phyloP scores from a whole-genome alignment of 2,113 vertebrate species.

The Cygnus atratus region DNA sequence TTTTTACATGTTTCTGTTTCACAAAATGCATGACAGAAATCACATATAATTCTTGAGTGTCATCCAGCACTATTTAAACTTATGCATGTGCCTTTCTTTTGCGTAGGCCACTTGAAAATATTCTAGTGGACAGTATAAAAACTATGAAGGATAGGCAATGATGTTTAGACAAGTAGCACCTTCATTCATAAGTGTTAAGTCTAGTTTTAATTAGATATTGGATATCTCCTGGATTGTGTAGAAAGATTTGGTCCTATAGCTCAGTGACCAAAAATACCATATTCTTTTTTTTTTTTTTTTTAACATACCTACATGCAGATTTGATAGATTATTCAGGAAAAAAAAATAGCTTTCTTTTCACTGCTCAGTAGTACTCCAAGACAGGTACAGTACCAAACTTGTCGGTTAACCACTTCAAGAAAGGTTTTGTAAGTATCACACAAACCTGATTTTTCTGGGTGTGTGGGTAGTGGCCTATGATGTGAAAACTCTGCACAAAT shows the following conservation, averaged over 20 bases:
- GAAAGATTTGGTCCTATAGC: neutral
- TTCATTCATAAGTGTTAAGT: neutral
- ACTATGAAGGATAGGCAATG: neutral
- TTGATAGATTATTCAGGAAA: neutral
- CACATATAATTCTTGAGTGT: neutral
- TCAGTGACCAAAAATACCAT: neutral
- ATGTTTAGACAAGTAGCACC: neutral
- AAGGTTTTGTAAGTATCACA: neutral
- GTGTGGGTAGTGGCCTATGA: neutral
- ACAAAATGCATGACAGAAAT: slow-evolving; percentile 18
- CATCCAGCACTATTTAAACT: neutral
- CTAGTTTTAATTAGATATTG: neutral
- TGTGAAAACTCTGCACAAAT: neutral
- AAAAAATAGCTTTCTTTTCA: neutral
- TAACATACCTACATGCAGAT: neutral
- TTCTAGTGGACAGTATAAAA: neutral
- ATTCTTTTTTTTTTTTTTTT: neutral
- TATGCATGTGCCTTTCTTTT: neutral
- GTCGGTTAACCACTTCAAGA: neutral
- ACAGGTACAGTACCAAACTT: neutral
- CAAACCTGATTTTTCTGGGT: neutral
- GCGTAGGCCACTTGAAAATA: neutral
- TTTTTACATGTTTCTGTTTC: slow-evolving; percentile 20
- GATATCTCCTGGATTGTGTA: neutral
- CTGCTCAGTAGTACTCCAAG: neutral